Base-by-base conservation (phyloP, 1,140 invertebrate genomes). In the Trinorchestia longiramus region DNA sequence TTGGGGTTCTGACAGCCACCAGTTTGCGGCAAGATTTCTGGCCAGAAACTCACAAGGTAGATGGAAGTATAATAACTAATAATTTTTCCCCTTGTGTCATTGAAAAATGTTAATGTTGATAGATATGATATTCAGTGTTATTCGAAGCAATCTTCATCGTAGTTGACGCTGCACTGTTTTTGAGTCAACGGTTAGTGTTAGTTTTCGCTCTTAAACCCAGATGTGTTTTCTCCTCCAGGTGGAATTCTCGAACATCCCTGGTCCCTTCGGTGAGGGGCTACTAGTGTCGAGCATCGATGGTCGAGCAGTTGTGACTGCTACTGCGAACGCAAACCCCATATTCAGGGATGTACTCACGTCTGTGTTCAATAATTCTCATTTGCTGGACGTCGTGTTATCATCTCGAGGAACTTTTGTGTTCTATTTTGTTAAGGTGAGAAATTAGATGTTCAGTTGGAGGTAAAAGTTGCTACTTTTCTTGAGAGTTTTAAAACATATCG, bases 341-440 rank as follows among this genome's bases (percentile, higher is more conserved):
- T 98, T 99, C 97, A 98, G 98, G n/a, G 99, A 99, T 97, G 99
- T 99, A 0, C 99, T 99, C 97, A 99, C 99, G 0, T 99, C 99
- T 0, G 99, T 99, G 0, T 99, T 99, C 97, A 99, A 99, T 97
- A 98, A 98, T 96, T 99, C 99, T 0, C 98, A 98, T 97, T 98
- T 99, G 96, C 97, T 99, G 88, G 98, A 99, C 88, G 98, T 99
- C 97, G 98, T 98, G 3, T 99, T 99, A 97, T 98, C 99, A 0
- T 98, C 99, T 28, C 99, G 99, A 97, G 99, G 98, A 92, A 98
- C 98, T 97, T 99, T 99, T 97, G 98, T 99, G 28, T 99, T 99
- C 97, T 99, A 99, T 97, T 99, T 99, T 97, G 99, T 99, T 0
- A 99, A 99, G 97, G 98, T 99, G 97, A 98, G 99, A 96, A 77